Conservation (phyloP, 1,140 invertebrate genomes). For the Meloidogyne hapla region DNA sequence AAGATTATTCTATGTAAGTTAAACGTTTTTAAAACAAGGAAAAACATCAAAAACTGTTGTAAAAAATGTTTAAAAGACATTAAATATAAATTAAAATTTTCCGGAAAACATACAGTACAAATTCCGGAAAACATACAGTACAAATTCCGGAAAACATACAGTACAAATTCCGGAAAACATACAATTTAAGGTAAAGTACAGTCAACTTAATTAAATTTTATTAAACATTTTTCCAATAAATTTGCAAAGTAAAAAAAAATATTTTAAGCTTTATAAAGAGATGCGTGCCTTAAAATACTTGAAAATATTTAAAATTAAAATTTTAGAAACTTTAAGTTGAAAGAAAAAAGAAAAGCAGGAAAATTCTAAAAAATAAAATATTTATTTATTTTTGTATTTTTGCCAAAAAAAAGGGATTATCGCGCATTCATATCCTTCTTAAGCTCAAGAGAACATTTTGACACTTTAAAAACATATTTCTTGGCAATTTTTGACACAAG, state of each 20-base stretch:
- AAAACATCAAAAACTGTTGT: too few species aligned
- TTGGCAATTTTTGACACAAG: background rate
- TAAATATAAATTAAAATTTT: too few species aligned
- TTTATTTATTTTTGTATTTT: background rate
- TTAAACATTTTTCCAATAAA: too few species aligned
- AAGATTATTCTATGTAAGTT: constrained; percentile 24
- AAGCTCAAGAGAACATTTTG: background rate
- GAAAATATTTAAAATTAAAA: background rate
- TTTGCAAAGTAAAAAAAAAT: too few species aligned
- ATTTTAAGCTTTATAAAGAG: background rate
- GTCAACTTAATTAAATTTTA: background rate
- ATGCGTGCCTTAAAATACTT: constrained; percentile 7
- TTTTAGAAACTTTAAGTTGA: background rate
- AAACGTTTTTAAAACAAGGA: background rate
- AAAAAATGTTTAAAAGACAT: too few species aligned
- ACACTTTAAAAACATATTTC: background rate
- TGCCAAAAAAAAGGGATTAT: background rate
- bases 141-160: background rate
- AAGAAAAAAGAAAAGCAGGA: background rate
- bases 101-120: background rate
- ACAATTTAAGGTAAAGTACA: background rate
- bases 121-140: background rate
- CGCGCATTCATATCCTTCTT: background rate
- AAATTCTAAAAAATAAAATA: background rate
- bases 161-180: background rate